Percentiles rank a stretch among this genome's conserved stretches.
Conservation (phyloP, 2,797 vertebrate genomes). For the Acipenser ruthenus region DNA sequence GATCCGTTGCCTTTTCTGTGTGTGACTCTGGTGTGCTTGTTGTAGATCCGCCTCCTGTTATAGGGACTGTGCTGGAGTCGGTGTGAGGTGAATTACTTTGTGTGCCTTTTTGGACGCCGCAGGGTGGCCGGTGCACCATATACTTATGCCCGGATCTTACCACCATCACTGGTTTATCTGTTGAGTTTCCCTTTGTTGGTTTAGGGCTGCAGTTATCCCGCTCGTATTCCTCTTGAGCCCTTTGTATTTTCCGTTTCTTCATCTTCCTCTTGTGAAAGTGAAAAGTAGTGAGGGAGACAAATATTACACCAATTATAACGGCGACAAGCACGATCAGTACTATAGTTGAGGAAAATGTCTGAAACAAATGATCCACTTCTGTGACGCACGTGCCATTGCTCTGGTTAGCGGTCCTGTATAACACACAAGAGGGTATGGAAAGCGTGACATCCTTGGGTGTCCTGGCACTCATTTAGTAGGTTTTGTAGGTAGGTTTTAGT, state of each 20-base stretch:
- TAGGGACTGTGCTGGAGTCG: conserved; percentile 19
- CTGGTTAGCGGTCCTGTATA: conserved; percentile 62
- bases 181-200: conserved; percentile 8
- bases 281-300: conserved; percentile 89
- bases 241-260: conserved; percentile 88
- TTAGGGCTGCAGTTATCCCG: conserved; percentile 76
- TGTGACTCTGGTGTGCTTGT: conserved; percentile 41
- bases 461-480: conserved; percentile 74
- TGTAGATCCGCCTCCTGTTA: conserved; percentile 36
- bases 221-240: conserved; percentile 92
- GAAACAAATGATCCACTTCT: conserved; percentile 77
- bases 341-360: conserved; percentile 85
- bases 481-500: conserved; percentile 35
- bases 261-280: conserved; percentile 93
- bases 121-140: conserved; percentile 30
- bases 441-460: conserved; percentile 70
- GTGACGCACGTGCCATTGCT: conserved; percentile 71
- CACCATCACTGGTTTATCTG: conserved; percentile 18
- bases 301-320: conserved; percentile 80
- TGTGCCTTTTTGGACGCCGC: conserved; percentile 34
- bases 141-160: conserved; percentile 27
- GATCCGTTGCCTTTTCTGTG: conserved; percentile 36
- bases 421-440: conserved; percentile 67
- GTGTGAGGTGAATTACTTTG: conserved; percentile 23
- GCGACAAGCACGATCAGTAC: conserved; percentile 85